A percentile compares a stretch with the other conserved stretches of the same genome.
Conservation (phyloP, 2,113 vertebrate genomes). For the Daubentonia madagascariensis region DNA sequence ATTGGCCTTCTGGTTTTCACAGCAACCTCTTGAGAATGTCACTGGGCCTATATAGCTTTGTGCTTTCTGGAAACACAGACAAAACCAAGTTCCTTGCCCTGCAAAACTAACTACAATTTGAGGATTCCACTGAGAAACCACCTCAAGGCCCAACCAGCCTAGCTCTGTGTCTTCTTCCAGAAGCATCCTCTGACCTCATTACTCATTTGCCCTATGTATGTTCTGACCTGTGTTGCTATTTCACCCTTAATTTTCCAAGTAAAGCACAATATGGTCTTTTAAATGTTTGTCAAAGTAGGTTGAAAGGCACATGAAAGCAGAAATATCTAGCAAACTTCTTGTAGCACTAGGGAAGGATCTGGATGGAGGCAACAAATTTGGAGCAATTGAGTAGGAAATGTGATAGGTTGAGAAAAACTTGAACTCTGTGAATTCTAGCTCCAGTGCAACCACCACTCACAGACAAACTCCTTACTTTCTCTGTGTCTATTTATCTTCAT, state of each 20-base stretch:
- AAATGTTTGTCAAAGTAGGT: background rate
- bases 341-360: background rate
- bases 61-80: background rate
- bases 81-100: background rate
- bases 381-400: background rate
- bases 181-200: background rate
- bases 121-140: background rate
- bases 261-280: background rate
- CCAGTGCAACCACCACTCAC: background rate
- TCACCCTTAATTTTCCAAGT: background rate
- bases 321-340: background rate
- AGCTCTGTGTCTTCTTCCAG: background rate
- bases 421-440: background rate
- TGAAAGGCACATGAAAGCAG: background rate
- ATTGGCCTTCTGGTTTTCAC: background rate
- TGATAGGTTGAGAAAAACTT: background rate
- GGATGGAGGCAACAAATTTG: background rate
- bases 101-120: background rate
- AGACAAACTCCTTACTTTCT: background rate
- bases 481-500: background rate
- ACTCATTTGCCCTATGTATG: background rate
- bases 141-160: background rate
- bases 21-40: background rate
- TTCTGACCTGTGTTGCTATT: background rate
- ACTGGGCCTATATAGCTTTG: background rate